Percentiles rank a stretch among this genome's conserved stretches.
Evolutionary conservation across 2,797 vertebrate species (phyloP).

Genomic region (Alectoris magna): DNA sequence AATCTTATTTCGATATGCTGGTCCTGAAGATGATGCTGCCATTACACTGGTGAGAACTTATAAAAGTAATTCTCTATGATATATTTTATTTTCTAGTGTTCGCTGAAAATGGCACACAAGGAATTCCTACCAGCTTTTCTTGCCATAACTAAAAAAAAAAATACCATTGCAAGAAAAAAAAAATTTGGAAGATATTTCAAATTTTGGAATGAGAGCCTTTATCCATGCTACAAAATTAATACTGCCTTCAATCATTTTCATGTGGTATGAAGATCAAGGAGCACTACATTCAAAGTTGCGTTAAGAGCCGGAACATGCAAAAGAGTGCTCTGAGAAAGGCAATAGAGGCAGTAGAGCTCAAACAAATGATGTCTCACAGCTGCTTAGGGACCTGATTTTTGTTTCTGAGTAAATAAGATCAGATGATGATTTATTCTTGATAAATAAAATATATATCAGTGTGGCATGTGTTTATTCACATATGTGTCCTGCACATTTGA

Average conservation of each 20-base stretch:
- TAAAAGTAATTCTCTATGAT: not conserved
- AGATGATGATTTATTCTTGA: not conserved
- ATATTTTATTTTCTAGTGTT: not conserved
- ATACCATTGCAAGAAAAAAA: not conserved
- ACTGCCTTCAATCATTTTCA: not conserved
- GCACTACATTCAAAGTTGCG: not conserved
- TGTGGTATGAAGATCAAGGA: not conserved
- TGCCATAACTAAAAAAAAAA: not conserved
- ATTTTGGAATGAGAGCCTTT: not conserved
- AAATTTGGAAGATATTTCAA: not conserved
- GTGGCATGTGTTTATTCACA: not conserved
- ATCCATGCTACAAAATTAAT: rapidly evolving
- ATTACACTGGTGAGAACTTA: slow-evolving; percentile 91
- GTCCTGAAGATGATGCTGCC: slow-evolving; percentile 96
- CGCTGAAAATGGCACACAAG: not conserved
- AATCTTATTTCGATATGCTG: slow-evolving; percentile 93
- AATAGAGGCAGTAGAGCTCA: not conserved
- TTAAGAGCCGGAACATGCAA: not conserved
- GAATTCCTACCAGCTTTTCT: not conserved
- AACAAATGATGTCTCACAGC: not conserved
- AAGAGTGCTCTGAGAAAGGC: not conserved
- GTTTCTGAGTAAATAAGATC: not conserved
- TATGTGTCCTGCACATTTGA: not conserved
- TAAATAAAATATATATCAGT: not conserved
- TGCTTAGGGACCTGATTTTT: not conserved